Conservation (phyloP, 2,888 invertebrate species). For the Pristionchus arcanus region DNA sequence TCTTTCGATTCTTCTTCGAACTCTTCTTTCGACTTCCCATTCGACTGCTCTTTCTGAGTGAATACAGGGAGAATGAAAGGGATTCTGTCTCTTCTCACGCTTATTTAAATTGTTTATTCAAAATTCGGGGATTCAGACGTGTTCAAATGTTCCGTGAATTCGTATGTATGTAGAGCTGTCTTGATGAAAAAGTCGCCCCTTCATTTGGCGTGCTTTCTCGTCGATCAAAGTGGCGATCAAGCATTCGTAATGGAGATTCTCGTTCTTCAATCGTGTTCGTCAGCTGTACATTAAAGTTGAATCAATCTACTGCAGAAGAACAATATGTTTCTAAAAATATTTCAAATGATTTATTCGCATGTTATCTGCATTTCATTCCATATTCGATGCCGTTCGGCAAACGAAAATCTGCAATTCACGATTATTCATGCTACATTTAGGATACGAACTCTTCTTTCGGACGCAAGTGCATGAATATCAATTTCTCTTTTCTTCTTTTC, state of each 20-base stretch:
- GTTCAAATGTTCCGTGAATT: no score
- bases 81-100: no score
- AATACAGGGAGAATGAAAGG: not conserved
- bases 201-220: no score
- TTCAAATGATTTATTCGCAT: not conserved
- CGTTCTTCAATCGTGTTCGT: no score
- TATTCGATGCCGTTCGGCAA: not conserved
- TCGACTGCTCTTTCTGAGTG: not conserved
- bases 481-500: not conserved
- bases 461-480: constrained; percentile 36
- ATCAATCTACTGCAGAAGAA: no score
- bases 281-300: no score
- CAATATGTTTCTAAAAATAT: not conserved
- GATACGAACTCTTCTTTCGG: constrained; percentile 21
- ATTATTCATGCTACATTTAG: not conserved
- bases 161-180: no score
- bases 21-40: constrained; percentile 4
- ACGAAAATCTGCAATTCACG: not conserved
- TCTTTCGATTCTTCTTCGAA: not conserved
- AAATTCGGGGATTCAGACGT: no score
- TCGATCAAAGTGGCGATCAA: no score
- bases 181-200: no score
- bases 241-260: no score
- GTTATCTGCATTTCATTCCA: constrained; percentile 5
- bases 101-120: no score